Evolutionary conservation across 1,140 invertebrate genomes (phyloP).

Genomic region (Meloidogyne exigua): DNA sequence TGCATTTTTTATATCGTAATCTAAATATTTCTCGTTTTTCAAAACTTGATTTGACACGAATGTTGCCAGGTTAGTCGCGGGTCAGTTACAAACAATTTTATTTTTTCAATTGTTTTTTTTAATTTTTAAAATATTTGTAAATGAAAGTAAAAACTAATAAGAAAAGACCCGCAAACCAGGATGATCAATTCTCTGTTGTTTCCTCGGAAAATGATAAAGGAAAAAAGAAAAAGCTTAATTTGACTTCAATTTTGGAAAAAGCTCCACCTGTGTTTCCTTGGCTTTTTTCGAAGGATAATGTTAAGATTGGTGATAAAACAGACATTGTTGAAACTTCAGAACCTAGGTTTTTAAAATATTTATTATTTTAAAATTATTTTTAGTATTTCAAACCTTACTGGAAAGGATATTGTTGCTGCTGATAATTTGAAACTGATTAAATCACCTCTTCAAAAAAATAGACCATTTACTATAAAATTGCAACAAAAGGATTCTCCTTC

Average conservation of each 20-base stretch:
- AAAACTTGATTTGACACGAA: no score
- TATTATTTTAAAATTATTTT: background rate
- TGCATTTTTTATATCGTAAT: no score
- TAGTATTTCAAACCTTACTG: background rate
- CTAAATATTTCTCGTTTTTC: no score
- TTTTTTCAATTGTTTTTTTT: background rate
- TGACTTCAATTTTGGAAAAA: conserved; percentile 15
- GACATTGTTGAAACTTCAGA: background rate
- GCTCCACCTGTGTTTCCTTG: conserved; percentile 19
- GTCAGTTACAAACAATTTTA: no score
- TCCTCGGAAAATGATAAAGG: background rate
- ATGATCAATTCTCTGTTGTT: background rate
- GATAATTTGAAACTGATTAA: background rate
- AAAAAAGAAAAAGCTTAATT: background rate
- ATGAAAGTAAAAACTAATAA: background rate
- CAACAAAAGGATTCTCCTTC: background rate
- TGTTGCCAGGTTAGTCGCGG: no score
- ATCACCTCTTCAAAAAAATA: conserved; percentile 4
- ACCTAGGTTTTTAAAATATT: background rate
- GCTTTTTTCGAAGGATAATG: conserved; percentile 12
- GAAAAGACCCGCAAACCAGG: background rate
- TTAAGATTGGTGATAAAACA: background rate
- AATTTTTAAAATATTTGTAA: background rate
- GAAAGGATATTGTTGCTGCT: background rate
- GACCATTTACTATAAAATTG: background rate